phyloP scores from a whole-genome alignment of 2,113 vertebrate genomes.

The Vireo altiloquus region DNA sequence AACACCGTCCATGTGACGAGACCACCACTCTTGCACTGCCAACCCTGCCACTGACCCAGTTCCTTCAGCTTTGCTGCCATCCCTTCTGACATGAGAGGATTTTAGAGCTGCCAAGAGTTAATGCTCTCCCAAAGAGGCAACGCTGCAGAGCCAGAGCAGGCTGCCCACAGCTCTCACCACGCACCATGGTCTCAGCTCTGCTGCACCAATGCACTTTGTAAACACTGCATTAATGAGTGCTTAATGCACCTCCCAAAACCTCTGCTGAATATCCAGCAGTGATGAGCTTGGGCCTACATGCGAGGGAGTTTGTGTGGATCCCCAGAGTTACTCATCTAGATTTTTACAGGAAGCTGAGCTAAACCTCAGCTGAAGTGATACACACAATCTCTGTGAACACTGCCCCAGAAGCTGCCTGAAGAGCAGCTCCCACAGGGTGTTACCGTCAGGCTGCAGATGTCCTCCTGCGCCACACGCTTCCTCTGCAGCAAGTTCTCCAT shows the following conservation, averaged over 20 bases:
- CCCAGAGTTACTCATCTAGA: background rate
- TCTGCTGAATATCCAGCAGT: background rate
- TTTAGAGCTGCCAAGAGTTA: background rate
- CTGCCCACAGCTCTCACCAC: background rate
- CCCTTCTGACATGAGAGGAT: background rate
- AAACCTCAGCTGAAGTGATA: background rate
- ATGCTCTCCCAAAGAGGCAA: background rate
- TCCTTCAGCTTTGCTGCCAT: background rate
- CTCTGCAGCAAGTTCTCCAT: conserved; percentile 64
- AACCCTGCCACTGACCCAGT: background rate
- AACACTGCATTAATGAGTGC: background rate
- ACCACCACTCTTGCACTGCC: background rate
- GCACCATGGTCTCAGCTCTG: background rate
- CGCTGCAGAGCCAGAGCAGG: background rate
- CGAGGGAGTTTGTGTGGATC: background rate
- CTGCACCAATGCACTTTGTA: background rate
- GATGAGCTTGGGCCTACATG: background rate
- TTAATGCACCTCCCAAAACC: background rate
- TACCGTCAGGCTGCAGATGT: conserved; percentile 78
- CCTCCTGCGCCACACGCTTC: conserved; percentile 65
- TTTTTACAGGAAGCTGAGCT: background rate
- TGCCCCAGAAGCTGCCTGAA: background rate
- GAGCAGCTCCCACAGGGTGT: background rate
- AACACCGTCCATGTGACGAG: background rate
- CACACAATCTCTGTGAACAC: background rate